Base-by-base conservation (phyloP, 30 jellyfish, hydroid and myxozoan species). In the Aurelia coerulea region DNA sequence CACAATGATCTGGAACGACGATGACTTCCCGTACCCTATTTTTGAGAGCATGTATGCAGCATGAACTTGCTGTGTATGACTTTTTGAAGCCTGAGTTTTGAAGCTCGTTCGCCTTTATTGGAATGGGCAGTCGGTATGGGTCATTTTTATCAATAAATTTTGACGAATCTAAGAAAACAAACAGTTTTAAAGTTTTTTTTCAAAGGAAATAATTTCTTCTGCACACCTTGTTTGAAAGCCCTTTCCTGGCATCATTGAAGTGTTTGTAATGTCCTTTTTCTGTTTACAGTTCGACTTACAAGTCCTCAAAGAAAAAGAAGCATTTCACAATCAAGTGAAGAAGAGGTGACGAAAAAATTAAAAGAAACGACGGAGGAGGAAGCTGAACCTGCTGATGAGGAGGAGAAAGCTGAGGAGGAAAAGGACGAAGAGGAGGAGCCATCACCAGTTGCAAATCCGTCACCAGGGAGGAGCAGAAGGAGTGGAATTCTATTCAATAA, bases 391-490 rank as follows among this genome's bases (percentile, higher is more conserved):
- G 39, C 42, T 1, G 66, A n/a, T 3, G 31, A 16, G 29, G 33
- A 18, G 31, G 68, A 73, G 49, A 64, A 84, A 72, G 17, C 74
- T 2, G 84, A 69, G 39, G 75, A 86, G 7, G 89, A 76, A 10
- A 62, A 60, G 41, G 81, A 49, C 39, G 74, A 32, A 49, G 71
- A 32, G 46, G 51, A 68, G 58, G 83, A 56, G 16, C 78, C 80
- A 5, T 79, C 64, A 19, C 79, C 91, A 15, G 35, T 77, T 11
- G 65, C 70, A 37, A 95, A 95, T 70, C 98, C 99, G 9, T 90
- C 98, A 10, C 99, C 99, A 9, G 99, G 99, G 13, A 88, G 99
- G 42, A 95, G 94, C 80, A 79, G 99, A 49, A 86, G 99, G 10
- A 95, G 99, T 69, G 98, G 98, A 16, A 88, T 95, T 4, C 81